A percentile compares a stretch with the other conserved stretches of the same genome.
These are phyloP conservation scores for Oryzias sinensis DNA, from an alignment of 2,797 vertebrate species.

Conservation along the genomic window DNA sequence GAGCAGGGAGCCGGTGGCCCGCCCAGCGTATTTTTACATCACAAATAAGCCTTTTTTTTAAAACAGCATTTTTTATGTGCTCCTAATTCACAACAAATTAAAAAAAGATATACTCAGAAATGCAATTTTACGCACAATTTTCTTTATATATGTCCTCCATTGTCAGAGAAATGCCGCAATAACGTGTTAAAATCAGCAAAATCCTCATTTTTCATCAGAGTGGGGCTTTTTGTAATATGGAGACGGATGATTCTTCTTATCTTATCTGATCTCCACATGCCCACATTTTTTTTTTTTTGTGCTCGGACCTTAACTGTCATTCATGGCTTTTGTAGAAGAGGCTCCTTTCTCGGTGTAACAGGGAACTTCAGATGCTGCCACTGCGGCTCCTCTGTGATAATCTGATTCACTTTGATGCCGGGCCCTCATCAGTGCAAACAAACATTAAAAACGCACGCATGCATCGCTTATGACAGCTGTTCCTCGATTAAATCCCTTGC, in stretches of 20 bases:
- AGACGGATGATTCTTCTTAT: conserved; percentile 59
- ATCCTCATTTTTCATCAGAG: too few relatives aligned
- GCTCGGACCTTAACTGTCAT: conserved; percentile 23
- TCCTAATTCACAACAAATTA: too few relatives aligned
- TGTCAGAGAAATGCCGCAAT: too few relatives aligned
- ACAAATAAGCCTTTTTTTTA: too few relatives aligned
- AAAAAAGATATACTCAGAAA: too few relatives aligned
- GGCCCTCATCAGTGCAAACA: conserved; percentile 47
- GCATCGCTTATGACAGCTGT: conserved; percentile 63
- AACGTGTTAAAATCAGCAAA: too few relatives aligned
- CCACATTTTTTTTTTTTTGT: conserved; percentile 34
- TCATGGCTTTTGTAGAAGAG: background rate
- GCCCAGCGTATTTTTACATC: too few relatives aligned
- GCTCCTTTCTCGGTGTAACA: conserved; percentile 29
- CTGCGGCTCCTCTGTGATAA: conserved; percentile 60
- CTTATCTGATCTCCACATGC: conserved; percentile 46
- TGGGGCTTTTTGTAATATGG: conserved; percentile 42
- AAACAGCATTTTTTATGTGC: too few relatives aligned
- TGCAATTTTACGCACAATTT: too few relatives aligned
- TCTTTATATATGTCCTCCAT: too few relatives aligned
- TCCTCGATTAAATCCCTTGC: conserved; percentile 71
- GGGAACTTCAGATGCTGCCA: conserved; percentile 55
- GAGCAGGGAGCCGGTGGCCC: too few relatives aligned
- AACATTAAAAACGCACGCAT: conserved; percentile 40
- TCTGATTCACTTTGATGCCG: conserved; percentile 67